Conservation (phyloP, 2,888 invertebrate species). For the Apamea crenata region DNA sequence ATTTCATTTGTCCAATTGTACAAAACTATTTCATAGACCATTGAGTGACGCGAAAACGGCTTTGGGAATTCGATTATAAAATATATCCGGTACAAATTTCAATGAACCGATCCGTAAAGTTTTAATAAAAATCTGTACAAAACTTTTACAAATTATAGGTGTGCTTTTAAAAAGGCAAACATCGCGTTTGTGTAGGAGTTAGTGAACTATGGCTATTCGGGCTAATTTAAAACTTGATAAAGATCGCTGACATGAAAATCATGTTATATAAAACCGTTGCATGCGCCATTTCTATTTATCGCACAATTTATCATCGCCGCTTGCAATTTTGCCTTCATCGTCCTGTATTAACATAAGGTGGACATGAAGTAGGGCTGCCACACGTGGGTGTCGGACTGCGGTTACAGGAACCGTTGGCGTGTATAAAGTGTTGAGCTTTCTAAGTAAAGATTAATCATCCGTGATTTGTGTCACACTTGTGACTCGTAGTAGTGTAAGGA, state of each 20-base stretch:
- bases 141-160: slow-evolving; percentile 42
- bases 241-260: slow-evolving; percentile 68
- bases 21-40: slow-evolving; percentile 18
- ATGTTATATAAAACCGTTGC: slow-evolving; percentile 71
- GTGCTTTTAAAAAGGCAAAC: slow-evolving; percentile 40
- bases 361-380: slow-evolving; percentile 34
- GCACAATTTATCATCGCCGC: slow-evolving; percentile 68
- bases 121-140: slow-evolving; percentile 9
- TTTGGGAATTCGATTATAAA: slow-evolving; percentile 3
- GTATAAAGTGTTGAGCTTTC: background rate
- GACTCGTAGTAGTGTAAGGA: background rate
- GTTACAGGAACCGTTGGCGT: background rate
- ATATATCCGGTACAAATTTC: slow-evolving; percentile 33
- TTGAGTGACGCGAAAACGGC: slow-evolving; percentile 7
- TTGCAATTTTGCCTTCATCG: slow-evolving; percentile 72
- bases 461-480: background rate
- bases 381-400: background rate
- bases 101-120: slow-evolving; percentile 39
- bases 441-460: slow-evolving; percentile 1
- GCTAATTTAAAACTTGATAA: slow-evolving; percentile 64
- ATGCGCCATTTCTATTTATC: slow-evolving; percentile 72
- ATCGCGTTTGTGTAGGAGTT: slow-evolving; percentile 51
- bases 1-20: slow-evolving; percentile 13
- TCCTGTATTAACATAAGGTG: slow-evolving; percentile 63
- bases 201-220: slow-evolving; percentile 65